Base-by-base conservation (phyloP, 2,888 invertebrate genomes). In the Mesorhabditis belari region DNA sequence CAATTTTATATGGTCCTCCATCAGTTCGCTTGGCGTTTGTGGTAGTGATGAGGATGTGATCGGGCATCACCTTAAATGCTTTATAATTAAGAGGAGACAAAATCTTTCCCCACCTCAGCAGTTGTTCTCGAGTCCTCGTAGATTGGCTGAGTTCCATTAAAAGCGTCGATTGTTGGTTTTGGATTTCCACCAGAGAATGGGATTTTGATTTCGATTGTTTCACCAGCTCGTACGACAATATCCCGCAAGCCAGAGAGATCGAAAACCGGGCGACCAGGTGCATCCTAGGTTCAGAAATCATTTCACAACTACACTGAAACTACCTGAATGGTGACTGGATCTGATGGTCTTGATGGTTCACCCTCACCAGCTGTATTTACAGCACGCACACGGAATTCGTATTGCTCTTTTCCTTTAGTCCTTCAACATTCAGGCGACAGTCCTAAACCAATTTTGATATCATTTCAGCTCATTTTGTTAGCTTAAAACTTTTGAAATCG, bases 361-460 rank as follows among this genome's bases (percentile, higher is more conserved):
- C 96, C 94, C 55, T 92, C 91, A 51, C 98, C 98, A 54, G 94
- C 95, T 82, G 92, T 93, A 82, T 99, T 99, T 49, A 95, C 90
- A 49, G 96, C 98, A 63, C 89, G 73, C 5, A 85, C 83, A 9
- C 81, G 62, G 87, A 94, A 94, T 82, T 94, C 92, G 79, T 93
- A 94, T 27, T 89, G 64, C 89, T 89, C 59, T 92, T 92, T 85
- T 92, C 92, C 73, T 90, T 88, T 6, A 94, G 86, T 77, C 90
- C 91, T 80, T 90, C 89, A 0, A 91, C 91, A 52, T 62, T 66
- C 88, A n/a, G n/a, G n/a, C n/a, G n/a, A n/a, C n/a, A n/a, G n/a
- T n/a, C n/a, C n/a, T n/a, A n/a, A n/a, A n/a, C n/a, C n/a, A n/a
- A n/a, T n/a, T 4, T 5, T 58, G n/a, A 23, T 57, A 4, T 35